Evolutionary conservation across 2,888 invertebrate genomes (phyloP), one percentile per base, ranked within the genome.

Genomic region (Saturnia pavonia): DNA sequence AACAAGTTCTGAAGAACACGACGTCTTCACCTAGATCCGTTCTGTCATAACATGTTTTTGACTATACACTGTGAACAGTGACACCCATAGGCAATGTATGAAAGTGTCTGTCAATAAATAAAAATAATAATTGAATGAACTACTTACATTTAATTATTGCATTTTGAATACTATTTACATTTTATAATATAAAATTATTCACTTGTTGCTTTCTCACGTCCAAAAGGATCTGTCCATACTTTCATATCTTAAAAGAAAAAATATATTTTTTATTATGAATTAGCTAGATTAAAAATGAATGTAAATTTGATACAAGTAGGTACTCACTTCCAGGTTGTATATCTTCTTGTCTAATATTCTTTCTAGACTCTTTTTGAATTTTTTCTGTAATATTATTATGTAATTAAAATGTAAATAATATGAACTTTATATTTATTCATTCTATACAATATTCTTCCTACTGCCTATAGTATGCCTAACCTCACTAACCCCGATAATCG

Each of bases 291-390:
- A 27, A 1, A 60, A 27, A 60, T 27, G 12, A 60, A 3, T 12
- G 7, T 27, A 60, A 25, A n/a, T 3, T 25, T 27, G 6, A 40
- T 57, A 48, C 68, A 16, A 25, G 19, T 14, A 60, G 12, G 51
- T 42, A 90, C 94, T 91, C 88, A 95, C 95, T 95, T 77, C 95
- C 95, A 69, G 95, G 95, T 81, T 95, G 95, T 73, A 95, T 91
- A 67, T 95, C 93, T 83, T 95, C 95, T 85, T 94, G 95, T 69
- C 83, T 91, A 45, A 95, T 92, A 77, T 94, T 91, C 79, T 88
- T 91, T 71, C 95, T 90, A 19, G 89, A 88, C 71, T 84, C 82
- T 70, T 93, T 91, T 83, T 96, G 95, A 27, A 94, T 92, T 75
- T 88, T 82, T 85, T 94, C 95, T 95, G 83, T 67, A 90, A 92